Evolutionary conservation across 2,797 vertebrate genomes (phyloP).

Genomic region (Miichthys miiuy): DNA sequence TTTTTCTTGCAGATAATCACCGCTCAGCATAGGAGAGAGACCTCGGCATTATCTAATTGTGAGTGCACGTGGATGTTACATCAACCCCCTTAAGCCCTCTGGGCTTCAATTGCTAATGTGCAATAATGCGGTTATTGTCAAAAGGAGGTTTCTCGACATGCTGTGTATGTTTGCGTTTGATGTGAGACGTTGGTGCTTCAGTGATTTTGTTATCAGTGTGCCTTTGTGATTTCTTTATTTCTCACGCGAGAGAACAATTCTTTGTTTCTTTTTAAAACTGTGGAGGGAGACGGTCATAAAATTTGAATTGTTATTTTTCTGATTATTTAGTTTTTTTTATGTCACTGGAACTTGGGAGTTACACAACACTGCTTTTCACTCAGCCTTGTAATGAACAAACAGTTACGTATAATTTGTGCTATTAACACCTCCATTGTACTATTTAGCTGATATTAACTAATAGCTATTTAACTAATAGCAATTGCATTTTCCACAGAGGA

Average conservation of each 20-base stretch:
- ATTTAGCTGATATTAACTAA: not conserved
- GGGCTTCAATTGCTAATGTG: conserved; percentile 76
- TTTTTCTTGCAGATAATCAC: conserved; percentile 70
- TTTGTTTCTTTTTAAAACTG: conserved; percentile 9
- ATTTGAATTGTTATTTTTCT: not conserved
- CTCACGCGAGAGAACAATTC: conserved; percentile 14
- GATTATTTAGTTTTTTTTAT: conserved; percentile 3
- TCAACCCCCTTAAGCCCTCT: conserved; percentile 57
- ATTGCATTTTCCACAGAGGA: not conserved
- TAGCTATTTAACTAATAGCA: not conserved
- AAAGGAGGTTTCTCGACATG: conserved; percentile 12
- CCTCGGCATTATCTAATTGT: conserved; percentile 67
- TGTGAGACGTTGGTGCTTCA: not conserved
- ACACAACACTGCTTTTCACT: not conserved
- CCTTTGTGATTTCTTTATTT: conserved; percentile 17
- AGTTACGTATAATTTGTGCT: not conserved
- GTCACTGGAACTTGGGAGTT: not conserved
- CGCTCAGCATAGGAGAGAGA: conserved; percentile 45
- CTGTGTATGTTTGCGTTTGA: not conserved
- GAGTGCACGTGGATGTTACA: conserved; percentile 51
- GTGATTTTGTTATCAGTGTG: conserved; percentile 51
- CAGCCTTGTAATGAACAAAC: not conserved
- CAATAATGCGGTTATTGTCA: conserved; percentile 59
- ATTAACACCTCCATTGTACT: not conserved
- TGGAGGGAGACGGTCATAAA: not conserved